Percentiles rank a stretch among this genome's conserved stretches.
Evolutionary conservation across 2,113 vertebrate species (phyloP).

Genomic region (Pseudorhombus dupliciocellatus): DNA sequence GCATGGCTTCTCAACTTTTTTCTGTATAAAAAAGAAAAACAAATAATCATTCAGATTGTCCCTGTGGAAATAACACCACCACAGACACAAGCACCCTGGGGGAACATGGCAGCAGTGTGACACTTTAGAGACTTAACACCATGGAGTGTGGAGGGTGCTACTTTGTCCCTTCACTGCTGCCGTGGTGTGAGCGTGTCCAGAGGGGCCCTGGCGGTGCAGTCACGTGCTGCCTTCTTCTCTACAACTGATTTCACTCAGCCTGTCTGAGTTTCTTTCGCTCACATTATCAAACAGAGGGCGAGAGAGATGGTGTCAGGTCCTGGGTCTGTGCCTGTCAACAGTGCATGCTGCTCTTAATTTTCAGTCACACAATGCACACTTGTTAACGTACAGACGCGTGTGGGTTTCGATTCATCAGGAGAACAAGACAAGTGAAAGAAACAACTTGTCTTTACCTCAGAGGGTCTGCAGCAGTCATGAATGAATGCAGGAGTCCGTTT

Average conservation of each 20-base stretch:
- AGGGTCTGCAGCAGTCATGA: neutral
- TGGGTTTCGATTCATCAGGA: neutral
- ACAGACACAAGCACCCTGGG: constrained; percentile 7
- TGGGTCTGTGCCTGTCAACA: neutral
- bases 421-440: neutral
- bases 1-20: constrained; percentile 1
- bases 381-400: neutral
- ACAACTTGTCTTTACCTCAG: neutral
- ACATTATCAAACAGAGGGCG: neutral
- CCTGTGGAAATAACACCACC: constrained; percentile 27
- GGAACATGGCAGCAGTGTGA: constrained; percentile 16
- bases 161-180: constrained; percentile 55
- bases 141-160: constrained; percentile 33
- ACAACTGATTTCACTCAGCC: constrained; percentile 31
- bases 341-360: constrained; percentile 2
- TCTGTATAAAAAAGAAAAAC: neutral
- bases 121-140: constrained; percentile 35
- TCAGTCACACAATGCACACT: neutral
- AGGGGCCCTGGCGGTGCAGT: constrained; percentile 16
- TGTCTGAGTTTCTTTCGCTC: constrained; percentile 1
- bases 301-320: constrained; percentile 6
- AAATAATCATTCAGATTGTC: constrained; percentile 11
- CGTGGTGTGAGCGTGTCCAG: constrained; percentile 48
- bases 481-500: constrained; percentile 4
- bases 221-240: constrained; percentile 5